phyloP scores from a whole-genome alignment of 2,888 invertebrate species.

The Thecocarcelia acutangulata region DNA sequence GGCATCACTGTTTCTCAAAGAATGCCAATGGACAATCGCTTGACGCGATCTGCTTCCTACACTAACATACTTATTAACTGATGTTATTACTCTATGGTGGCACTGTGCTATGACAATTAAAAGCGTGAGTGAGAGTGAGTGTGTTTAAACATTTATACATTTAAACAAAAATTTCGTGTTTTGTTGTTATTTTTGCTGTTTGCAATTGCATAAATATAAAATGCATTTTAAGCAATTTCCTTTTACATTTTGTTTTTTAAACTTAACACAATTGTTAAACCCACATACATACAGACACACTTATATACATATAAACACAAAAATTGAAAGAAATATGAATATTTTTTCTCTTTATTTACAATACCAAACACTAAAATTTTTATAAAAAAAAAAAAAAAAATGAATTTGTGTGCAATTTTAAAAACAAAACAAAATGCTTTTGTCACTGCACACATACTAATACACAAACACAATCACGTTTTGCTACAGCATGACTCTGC shows the following conservation, averaged over 20 bases:
- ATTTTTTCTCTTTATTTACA: conserved; percentile 28
- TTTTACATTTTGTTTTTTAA: conserved; percentile 44
- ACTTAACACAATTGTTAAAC: conserved; percentile 49
- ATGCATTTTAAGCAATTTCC: conserved; percentile 70
- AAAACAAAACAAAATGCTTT: conserved; percentile 29
- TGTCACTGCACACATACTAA: background rate
- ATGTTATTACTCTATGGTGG: background rate
- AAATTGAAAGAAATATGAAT: background rate
- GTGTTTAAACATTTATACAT: conserved; percentile 1
- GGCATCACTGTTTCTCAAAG: too few species aligned
- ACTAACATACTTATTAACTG: too few species aligned
- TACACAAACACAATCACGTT: background rate
- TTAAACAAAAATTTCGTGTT: conserved; percentile 26
- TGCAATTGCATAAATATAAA: conserved; percentile 42
- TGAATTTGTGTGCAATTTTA: conserved; percentile 21
- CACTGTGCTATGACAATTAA: conserved; percentile 14
- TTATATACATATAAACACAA: conserved; percentile 4
- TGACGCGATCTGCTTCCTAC: too few species aligned
- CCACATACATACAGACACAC: too few species aligned
- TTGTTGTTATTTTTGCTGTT: conserved; percentile 35
- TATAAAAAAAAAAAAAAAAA: background rate
- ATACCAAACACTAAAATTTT: background rate
- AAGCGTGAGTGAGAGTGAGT: background rate
- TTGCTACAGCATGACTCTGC: background rate
- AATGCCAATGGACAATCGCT: too few species aligned